phyloP scores from a whole-genome alignment of 2,888 invertebrate species.

The Lasioglossum malachurum region DNA sequence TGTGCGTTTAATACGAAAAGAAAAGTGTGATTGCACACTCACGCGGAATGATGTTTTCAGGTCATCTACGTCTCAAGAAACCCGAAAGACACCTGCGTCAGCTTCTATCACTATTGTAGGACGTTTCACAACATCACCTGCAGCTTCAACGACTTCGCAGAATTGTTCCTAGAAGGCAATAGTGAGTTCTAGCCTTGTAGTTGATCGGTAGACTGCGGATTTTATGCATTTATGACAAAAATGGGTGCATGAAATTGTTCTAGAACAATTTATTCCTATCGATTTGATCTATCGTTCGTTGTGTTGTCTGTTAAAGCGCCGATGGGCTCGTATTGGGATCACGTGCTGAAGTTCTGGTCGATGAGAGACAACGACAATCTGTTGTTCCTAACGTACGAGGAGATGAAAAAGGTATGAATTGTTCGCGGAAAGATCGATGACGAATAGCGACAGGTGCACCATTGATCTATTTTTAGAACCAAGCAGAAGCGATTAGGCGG shows the following conservation, averaged over 20 bases:
- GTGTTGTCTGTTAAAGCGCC: slow-evolving; percentile 73
- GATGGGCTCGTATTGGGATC: slow-evolving; percentile 82
- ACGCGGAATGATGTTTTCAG: slow-evolving; percentile 84
- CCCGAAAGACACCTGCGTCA: slow-evolving; percentile 96
- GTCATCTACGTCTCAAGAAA: slow-evolving; percentile 95
- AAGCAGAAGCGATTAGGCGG: slow-evolving; percentile 88
- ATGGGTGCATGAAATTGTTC: background rate
- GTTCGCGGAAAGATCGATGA: background rate
- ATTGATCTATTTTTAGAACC: slow-evolving; percentile 85
- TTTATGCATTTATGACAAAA: background rate
- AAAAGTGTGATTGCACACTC: background rate
- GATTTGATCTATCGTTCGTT: background rate
- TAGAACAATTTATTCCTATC: background rate
- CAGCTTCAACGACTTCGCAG: slow-evolving; percentile 91
- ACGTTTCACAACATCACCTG: slow-evolving; percentile 88
- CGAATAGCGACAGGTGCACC: background rate
- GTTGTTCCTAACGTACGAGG: slow-evolving; percentile 87
- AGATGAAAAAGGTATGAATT: slow-evolving; percentile 85
- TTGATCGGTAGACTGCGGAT: too few relatives aligned
- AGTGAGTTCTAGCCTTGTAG: slow-evolving; percentile 82
- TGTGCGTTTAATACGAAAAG: background rate
- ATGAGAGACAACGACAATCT: slow-evolving; percentile 85
- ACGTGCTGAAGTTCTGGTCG: slow-evolving; percentile 85
- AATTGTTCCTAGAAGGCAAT: slow-evolving; percentile 89
- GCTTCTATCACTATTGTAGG: slow-evolving; percentile 93